Percentiles rank a stretch among this genome's conserved stretches.
Evolutionary conservation across 2,113 vertebrate genomes (phyloP).

Genomic region (Apteryx mantelli): DNA sequence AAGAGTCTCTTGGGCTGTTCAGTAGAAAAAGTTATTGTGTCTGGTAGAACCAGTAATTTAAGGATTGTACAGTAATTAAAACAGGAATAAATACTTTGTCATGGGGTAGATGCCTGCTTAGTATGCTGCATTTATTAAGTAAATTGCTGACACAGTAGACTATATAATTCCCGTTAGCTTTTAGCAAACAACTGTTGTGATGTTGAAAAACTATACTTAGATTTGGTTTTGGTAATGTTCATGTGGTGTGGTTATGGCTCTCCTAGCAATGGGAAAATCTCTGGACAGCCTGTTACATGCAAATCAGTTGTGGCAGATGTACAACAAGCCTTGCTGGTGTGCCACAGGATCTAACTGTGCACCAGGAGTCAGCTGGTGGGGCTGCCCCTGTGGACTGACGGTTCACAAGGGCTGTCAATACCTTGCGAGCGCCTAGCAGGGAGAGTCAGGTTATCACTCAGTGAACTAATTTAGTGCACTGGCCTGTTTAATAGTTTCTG

Average conservation of each 20-base stretch:
- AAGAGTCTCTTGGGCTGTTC: neutral
- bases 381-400: neutral
- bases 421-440: neutral
- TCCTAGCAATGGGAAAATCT: neutral
- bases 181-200: neutral
- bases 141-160: neutral
- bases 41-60: neutral
- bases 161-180: neutral
- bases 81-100: neutral
- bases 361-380: accelerated
- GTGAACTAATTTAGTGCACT: neutral
- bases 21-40: neutral
- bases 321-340: too few species aligned
- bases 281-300: neutral
- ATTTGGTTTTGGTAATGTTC: neutral
- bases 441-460: neutral
- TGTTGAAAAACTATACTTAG: neutral
- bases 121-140: neutral
- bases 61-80: neutral
- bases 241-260: neutral
- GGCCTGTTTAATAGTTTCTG: too few species aligned
- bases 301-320: accelerated
- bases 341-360: accelerated
- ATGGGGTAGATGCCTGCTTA: neutral
- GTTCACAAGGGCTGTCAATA: neutral